Evolutionary conservation across 2,113 vertebrate species (phyloP), one percentile per base, ranked within the genome.

Genomic region (Triplophysa dalaica): DNA sequence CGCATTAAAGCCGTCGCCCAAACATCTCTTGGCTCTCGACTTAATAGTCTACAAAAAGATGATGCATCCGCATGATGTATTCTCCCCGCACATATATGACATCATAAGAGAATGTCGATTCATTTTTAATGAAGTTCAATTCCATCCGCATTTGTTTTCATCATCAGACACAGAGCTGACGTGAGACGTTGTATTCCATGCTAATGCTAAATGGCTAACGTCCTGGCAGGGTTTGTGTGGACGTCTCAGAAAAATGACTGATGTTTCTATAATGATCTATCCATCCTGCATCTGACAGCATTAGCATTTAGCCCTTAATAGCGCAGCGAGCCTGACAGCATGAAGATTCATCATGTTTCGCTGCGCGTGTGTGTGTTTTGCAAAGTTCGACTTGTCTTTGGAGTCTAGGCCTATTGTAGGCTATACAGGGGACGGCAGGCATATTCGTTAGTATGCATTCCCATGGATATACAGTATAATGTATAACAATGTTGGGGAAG

Each of bases 261-360:
- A 77, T 77, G 62, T 22, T 77, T 77, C 75, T 52, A 11, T 64
- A 77, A 77, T 38, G 62, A 77, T 77, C 75, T 54, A 77, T 77
- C 75, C 75, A 77, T 77, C 61, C 75, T 77, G 75, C 45, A 19
- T 16, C 62, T 65, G 62, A 77, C 61, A 17, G 62, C 75, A 77
- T 77, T 77, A 77, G 75, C 75, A 77, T 77, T 77, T 77, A 77
- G 62, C 26, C 75, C 75, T 52, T 77, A 77, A 77, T 65, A 77
- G 75, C 13, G 24, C 75, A 65, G 75, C 62, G 54, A 77, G 75
- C 48, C 26, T 65, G 62, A 65, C 75, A 77, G 24, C 5, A 29
- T 54, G 75, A 77, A 77, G 75, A 77, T 77, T 77, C 62, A 77
- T 77, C 62, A 38, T 77, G 43, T 77, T 50, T 65, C 50, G 29